These are phyloP conservation scores for Zaprionus nigranus DNA, from an alignment of 1,140 invertebrate species.

Conservation along the genomic window DNA sequence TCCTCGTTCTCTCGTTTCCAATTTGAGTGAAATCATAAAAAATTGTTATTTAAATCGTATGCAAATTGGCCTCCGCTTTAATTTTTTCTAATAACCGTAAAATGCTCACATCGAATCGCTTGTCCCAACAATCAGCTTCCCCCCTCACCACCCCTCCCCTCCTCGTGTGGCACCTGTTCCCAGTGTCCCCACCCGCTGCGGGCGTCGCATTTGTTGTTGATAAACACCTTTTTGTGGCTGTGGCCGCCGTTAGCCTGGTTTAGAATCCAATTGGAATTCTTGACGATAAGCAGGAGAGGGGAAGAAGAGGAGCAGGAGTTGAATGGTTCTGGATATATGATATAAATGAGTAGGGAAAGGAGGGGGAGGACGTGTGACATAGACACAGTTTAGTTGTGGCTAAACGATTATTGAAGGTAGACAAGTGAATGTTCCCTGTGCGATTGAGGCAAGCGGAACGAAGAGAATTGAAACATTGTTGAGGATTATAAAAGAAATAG, in stretches of 20 bases:
- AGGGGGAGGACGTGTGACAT: not conserved
- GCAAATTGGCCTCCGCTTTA: conserved; percentile 53
- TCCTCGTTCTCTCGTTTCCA: conserved; percentile 31
- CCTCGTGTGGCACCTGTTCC: not conserved
- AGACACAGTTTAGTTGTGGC: not conserved
- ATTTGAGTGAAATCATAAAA: conserved; percentile 32
- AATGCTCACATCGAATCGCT: conserved; percentile 27
- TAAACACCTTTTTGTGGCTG: conserved; percentile 24
- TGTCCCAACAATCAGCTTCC: conserved; percentile 7
- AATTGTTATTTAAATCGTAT: conserved; percentile 55
- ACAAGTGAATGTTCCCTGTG: no score
- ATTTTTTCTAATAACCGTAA: conserved; percentile 50
- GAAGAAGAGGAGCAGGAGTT: not conserved
- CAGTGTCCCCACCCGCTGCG: not conserved
- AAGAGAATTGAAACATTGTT: not conserved
- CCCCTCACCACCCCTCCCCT: not conserved
- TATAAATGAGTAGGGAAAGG: not conserved
- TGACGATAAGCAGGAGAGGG: not conserved
- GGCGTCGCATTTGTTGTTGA: conserved; percentile 13
- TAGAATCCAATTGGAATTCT: not conserved
- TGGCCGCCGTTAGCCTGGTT: not conserved
- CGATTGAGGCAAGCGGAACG: not conserved
- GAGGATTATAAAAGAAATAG: no score
- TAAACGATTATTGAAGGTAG: not conserved
- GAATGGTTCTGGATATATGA: not conserved